Evolutionary conservation across 2,113 vertebrate genomes (phyloP).

Genomic region (Amazona vittata): DNA sequence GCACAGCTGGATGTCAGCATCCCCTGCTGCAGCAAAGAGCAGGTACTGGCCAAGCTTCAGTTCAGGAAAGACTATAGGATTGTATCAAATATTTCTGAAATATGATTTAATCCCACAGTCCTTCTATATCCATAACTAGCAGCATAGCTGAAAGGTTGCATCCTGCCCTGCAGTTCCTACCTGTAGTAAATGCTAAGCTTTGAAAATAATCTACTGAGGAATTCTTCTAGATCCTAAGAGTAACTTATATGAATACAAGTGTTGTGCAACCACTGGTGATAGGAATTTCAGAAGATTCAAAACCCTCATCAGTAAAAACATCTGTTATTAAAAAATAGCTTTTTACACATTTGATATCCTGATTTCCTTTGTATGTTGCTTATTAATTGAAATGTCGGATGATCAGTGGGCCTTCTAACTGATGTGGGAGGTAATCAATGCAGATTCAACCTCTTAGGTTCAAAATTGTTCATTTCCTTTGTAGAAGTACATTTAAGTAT

Average conservation of each 20-base stretch:
- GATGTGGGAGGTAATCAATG: not conserved
- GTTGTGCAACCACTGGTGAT: not conserved
- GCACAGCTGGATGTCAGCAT: not conserved
- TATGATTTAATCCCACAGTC: not conserved
- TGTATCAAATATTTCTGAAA: not conserved
- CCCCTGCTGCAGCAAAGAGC: not conserved
- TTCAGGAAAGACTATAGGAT: not conserved
- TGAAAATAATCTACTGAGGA: not conserved
- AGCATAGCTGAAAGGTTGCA: not conserved
- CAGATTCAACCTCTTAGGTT: not conserved
- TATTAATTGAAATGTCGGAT: not conserved
- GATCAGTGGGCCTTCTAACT: not conserved
- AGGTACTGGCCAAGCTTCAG: not conserved
- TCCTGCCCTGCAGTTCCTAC: not conserved
- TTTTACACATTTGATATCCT: not conserved
- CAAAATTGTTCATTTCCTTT: not conserved
- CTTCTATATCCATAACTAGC: not conserved
- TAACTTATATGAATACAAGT: not conserved
- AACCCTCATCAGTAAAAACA: not conserved
- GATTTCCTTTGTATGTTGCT: not conserved
- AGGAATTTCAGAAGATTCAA: not conserved
- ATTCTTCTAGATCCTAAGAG: not conserved
- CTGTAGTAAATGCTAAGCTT: not conserved
- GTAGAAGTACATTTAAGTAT: not conserved
- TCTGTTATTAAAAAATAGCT: not conserved